Base-by-base conservation (phyloP, 1,140 invertebrate genomes). In the Drosophila repletoides region DNA sequence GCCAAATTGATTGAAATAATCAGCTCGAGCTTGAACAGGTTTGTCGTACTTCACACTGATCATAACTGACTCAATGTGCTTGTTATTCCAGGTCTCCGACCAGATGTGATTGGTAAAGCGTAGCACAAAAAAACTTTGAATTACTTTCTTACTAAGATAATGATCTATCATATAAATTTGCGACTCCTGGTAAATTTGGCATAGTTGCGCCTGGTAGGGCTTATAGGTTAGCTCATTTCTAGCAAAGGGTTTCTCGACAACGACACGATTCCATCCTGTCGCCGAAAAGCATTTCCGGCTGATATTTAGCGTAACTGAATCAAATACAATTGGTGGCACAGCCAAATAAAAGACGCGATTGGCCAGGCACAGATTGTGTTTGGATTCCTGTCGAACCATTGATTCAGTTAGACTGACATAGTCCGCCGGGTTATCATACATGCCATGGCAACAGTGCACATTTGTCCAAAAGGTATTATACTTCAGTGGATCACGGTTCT, bases 81-180 rank as follows among this genome's bases (percentile, higher is more conserved):
- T 17, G n/a, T 52, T 76, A 53, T 61, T 61, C 31, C 84, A 61
- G 3, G 81, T 86, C 7, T 72, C 75, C 3, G 33, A 28, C 76
- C 81, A 86, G 15, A 86, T 24, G 5, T 36, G 36, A 41, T 86
- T 86, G 5, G 56, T 52, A 5, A 70, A 86, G 5, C 80, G 81
- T 19, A 86, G 10, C 0, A 61, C 72, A 10, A 87, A 40, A 15
- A 80, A 52, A 12, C 69, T 80, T 21, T 81, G 76, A 3, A 87
- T 40, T 0, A 87, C 43, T 24, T 41, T 26, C 7, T 61, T 72
- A 45, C 68, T 80, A 3, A 86, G 7, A 7, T 60, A 75, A 9
- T 80, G 80, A 19, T 86, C 80, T 5, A 87, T 86, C 52, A 86
- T 55, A 14, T 61, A 86, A 38, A 86, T 86, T 33, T 86, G 75